These are phyloP conservation scores for Anodontia alba DNA, from an alignment of 2,888 invertebrate genomes.

Conservation along the genomic window DNA sequence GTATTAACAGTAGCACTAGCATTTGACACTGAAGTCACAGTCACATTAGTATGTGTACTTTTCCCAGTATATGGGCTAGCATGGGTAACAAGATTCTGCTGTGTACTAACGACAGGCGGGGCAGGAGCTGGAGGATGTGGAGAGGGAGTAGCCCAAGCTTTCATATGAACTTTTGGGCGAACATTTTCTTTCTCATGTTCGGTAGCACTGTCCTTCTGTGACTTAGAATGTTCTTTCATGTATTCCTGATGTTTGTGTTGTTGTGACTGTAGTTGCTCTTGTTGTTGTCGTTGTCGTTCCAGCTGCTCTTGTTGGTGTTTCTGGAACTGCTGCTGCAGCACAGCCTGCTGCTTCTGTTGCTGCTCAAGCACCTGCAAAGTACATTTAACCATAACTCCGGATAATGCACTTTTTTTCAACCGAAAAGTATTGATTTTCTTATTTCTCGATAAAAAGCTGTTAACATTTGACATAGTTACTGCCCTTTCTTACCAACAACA, in stretches of 20 bases:
- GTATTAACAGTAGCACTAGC: background rate
- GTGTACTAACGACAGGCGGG: conserved; percentile 35
- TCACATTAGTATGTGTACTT: conserved; percentile 62
- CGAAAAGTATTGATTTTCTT: too few species aligned
- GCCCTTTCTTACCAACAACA: too few species aligned
- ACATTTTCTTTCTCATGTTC: conserved; percentile 45
- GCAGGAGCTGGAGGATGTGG: conserved; percentile 66
- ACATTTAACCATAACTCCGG: too few species aligned
- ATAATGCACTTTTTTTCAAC: too few species aligned
- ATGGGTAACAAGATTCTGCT: conserved; percentile 53
- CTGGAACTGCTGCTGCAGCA: conserved; percentile 54
- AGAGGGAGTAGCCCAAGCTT: conserved; percentile 75
- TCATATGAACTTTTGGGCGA: conserved; percentile 67
- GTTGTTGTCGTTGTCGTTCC: conserved; percentile 28
- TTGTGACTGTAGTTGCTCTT: conserved; percentile 20
- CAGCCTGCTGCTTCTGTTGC: conserved; percentile 50
- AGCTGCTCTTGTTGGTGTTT: conserved; percentile 48
- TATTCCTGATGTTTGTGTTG: conserved; percentile 23
- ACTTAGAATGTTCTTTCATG: conserved; percentile 21
- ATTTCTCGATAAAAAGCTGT: too few species aligned
- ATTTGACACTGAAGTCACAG: conserved; percentile 27
- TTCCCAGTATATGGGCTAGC: conserved; percentile 59
- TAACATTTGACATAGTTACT: too few species aligned
- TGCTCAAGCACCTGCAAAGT: conserved; percentile 30
- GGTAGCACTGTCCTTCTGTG: background rate